Evolutionary conservation across 1,140 invertebrate genomes (phyloP).

Genomic region (Trichonephila clavipes): DNA sequence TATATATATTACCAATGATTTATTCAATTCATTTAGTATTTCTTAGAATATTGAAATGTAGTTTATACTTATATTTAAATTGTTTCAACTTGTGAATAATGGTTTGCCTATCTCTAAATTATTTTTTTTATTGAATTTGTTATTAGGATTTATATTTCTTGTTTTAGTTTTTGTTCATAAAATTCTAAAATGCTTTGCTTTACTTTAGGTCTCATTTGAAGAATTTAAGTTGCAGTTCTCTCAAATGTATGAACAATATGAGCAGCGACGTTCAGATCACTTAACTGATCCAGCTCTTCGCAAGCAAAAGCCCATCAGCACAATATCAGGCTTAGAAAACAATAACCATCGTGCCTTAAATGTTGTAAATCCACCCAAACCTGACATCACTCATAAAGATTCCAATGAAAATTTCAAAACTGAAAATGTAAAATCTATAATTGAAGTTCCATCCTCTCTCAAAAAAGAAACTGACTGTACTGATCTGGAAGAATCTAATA

Average conservation of each 20-base stretch:
- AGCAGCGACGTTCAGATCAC: slow-evolving; percentile 94
- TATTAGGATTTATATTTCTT: background rate
- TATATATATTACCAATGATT: background rate
- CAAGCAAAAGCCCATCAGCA: slow-evolving; percentile 95
- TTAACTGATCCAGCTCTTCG: slow-evolving; percentile 95
- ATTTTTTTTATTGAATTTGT: no score
- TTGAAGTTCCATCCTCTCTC: slow-evolving; percentile 13
- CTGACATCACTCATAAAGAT: slow-evolving; percentile 70
- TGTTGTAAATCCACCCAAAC: slow-evolving; percentile 66
- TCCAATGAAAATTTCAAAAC: slow-evolving; percentile 38
- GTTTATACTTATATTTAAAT: no score
- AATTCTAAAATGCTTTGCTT: background rate
- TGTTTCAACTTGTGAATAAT: no score
- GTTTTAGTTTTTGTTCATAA: no score
- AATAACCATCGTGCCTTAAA: slow-evolving; percentile 73
- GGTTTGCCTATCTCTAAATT: no score
- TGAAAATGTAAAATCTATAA: slow-evolving; percentile 23
- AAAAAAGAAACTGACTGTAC: slow-evolving; percentile 78
- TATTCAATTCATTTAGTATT: background rate
- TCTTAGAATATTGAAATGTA: background rate
- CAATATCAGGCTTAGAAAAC: slow-evolving; percentile 96
- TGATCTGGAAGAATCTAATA: background rate
- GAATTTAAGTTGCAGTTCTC: slow-evolving; percentile 97
- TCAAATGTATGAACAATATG: slow-evolving; percentile 98
- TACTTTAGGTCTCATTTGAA: slow-evolving; percentile 92